phyloP scores from a whole-genome alignment of 1,140 invertebrate species.

The Aphaenogaster ashmeadi region DNA sequence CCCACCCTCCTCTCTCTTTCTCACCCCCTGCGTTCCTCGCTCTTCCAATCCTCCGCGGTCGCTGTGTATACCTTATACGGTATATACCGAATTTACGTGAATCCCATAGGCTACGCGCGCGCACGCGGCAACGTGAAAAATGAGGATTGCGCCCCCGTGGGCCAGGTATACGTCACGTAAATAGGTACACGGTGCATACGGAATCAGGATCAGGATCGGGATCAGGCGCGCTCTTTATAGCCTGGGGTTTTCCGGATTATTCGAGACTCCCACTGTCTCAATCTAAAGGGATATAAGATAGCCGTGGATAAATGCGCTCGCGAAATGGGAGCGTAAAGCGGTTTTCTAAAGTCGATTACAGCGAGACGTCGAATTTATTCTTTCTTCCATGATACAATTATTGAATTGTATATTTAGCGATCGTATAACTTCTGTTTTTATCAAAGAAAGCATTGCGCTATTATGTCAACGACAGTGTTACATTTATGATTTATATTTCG shows the following conservation, averaged over 20 bases:
- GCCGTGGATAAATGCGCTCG: not conserved
- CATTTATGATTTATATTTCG: too few relatives aligned
- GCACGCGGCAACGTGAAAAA: slow-evolving; percentile 57
- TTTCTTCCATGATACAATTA: not conserved
- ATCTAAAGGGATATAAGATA: slow-evolving; percentile 34
- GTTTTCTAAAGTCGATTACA: slow-evolving; percentile 6
- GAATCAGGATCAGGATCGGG: slow-evolving; percentile 58
- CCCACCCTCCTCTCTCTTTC: not conserved
- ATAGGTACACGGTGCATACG: slow-evolving; percentile 62
- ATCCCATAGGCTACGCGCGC: slow-evolving; percentile 53
- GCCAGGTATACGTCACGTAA: slow-evolving; percentile 63
- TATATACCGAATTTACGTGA: slow-evolving; percentile 63
- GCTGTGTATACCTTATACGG: not conserved
- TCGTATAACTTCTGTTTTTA: too few relatives aligned
- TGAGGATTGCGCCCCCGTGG: slow-evolving; percentile 45
- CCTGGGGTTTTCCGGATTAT: slow-evolving; percentile 38
- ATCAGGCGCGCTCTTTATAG: slow-evolving; percentile 58
- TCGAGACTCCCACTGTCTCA: slow-evolving; percentile 45
- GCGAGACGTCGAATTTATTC: not conserved
- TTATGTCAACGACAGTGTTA: too few relatives aligned
- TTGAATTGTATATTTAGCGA: too few relatives aligned
- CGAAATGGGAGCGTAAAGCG: slow-evolving; percentile 23
- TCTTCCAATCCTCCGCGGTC: slow-evolving; percentile 18
- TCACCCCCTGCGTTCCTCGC: not conserved
- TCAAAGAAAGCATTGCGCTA: not conserved